Evolutionary conservation across 2,888 invertebrate species (phyloP), one percentile per base, ranked within the genome.

Genomic region (Periphyllus acericola): DNA sequence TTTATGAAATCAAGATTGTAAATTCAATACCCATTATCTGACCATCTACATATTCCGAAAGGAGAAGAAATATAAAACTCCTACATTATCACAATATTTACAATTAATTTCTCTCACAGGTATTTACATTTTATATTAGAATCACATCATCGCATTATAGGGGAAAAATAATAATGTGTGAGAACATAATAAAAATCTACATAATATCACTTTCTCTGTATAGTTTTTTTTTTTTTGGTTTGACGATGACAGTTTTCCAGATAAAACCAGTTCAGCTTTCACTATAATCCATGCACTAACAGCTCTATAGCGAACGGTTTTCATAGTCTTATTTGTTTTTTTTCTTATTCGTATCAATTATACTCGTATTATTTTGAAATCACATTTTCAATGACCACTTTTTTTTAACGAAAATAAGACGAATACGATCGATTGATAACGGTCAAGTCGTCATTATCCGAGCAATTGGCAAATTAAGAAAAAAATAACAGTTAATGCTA

Each of bases 181-280:
- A 79, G 55, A 86, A 86, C 55, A 72, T 21, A n/a, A 21, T 29
- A n/a, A 71, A 68, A 79, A 29, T 72, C n/a, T 29, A 46, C 66
- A 84, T 84, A 84, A 79, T 85, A 86, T 55, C 86, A 29, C 86
- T 86, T 86, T 86, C 79, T 86, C 80, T 74, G 72, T 46, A 32
- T 66, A 32, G 46, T 40, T 78, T 32, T 78, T 55, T 52, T 32
- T 29, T 29, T 25, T 21, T 19, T 71, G 40, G 29, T 80, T 60
- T 72, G 19, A 72, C 32, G 72, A 72, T 29, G 29, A 86, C 86
- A 86, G 80, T 86, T 86, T 86, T 79, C 25, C 80, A 74, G 72
- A 86, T 55, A 80, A 72, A 72, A 86, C 72, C 72, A 32, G 80
- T 72, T 52, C 72, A 60, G 86, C 86, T 86, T 86, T 86, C 86